Base-by-base conservation (phyloP, 1,140 invertebrate genomes). In the Anoplophora glabripennis region DNA sequence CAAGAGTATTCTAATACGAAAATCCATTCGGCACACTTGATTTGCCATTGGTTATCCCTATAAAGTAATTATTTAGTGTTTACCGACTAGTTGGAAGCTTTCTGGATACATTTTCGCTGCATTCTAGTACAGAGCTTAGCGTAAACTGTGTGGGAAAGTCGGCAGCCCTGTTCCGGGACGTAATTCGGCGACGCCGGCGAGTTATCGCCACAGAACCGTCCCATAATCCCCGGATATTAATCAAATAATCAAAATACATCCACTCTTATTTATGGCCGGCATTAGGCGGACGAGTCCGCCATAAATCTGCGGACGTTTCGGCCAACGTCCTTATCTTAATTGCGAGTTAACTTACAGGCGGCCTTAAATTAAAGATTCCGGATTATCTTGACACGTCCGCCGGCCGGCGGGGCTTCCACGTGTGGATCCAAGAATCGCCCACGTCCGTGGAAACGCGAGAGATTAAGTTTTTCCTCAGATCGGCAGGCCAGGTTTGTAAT, bases 251-350 rank as follows among this genome's bases (percentile, higher is more conserved):
- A 28, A 28, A 28, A 28, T 28, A 28, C 21, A 28, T 28, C 21
- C 21, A 28, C 21, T 28, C 21, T 28, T 28, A 28, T 28, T 28
- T 28, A 21, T 7, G 51, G 48, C 17, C 36, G 45, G 42, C 14
- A 59, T 41, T 47, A 40, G 21, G 40, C 57, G 48, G n/a, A 34
- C 17, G 33, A 49, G 5, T 28, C 21, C 21, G 21, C 21, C 21
- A 28, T 28, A 28, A 28, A 28, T 28, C 21, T 28, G 21, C 21
- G 21, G 21, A 28, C 21, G 21, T 28, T 28, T 28, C 21, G 21
- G 21, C 21, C 21, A 28, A 33, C 44, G 48, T 45, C 37, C 57
- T 59, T 59, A 59, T 59, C 57, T 59, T 59, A 59, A 59, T 59
- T 59, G 57, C 47, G 51, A 59, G 41, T 52, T 59, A 53, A 59